Evolutionary conservation across 2,797 vertebrate species (phyloP), one percentile per base, ranked within the genome.

Genomic region (Anguilla pacifica): DNA sequence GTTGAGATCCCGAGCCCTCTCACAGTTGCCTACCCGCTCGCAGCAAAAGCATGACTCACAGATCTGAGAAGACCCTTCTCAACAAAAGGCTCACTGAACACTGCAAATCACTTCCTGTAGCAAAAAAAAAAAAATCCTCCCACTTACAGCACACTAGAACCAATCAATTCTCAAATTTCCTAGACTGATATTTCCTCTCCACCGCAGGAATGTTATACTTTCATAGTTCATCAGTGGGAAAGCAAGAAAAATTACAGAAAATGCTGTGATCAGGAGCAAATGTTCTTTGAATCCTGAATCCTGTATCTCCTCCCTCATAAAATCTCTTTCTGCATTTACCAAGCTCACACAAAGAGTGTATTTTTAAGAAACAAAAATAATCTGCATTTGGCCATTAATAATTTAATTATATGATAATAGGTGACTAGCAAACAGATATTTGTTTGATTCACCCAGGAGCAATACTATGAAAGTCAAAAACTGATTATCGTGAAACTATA

Each of bases 41-140:
- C 97, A 96, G 97, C 97, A 96, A 96, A 97, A 97, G 98, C 98
- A 98, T 99, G 98, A 99, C 97, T 99, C 98, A 98, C 98, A 97
- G 96, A 95, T 97, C 96, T 97, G 97, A 98, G 97, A 97, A 98
- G 97, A 98, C 95, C 97, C 98, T 98, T 97, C 97, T 97, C 97
- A 98, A 99, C 98, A 99, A 99, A 98, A 99, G 98, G 97, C 97
- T 98, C 97, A 97, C 97, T 98, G 97, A 98, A 97, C 97, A 97
- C 98, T 96, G 97, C 97, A 98, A 98, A 98, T 97, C 98, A 98
- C 98, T 99, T 99, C 98, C 98, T 98, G 98, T 97, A 97, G 96
- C 94, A 96, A 94, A 93, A 96, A 96, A 94, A 90, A 93, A 93
- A 94, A 91, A 95, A 97, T 96, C 94, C 97, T 98, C 98, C 97